Base-by-base conservation (phyloP, 2,888 invertebrate species). In the Xylophagus ater region DNA sequence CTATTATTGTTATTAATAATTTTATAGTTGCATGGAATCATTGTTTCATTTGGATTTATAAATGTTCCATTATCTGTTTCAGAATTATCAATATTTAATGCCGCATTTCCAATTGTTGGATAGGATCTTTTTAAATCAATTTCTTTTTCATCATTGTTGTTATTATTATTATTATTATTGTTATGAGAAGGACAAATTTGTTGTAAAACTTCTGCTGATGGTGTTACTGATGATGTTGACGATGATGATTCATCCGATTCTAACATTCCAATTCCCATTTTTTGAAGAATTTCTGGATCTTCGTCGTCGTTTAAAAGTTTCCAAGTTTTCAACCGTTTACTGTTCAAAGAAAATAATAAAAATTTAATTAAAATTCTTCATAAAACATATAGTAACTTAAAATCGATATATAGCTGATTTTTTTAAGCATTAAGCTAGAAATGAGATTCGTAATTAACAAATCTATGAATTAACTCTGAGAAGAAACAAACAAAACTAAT, bases 241-340 rank as follows among this genome's bases (percentile, higher is more conserved):
- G 64, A 65, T 9, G 60, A 60, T 34, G 60, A 57, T 42, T 68
- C 68, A 44, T 71, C 71, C 9, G 69, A 69, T 36, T 70, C 71
- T 34, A 78, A 55, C 64, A 74, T 70, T 15, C 71, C 69, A 14
- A 78, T 70, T 30, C 77, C 78, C 67, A 73, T 71, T 49, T 76
- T 75, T 47, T 70, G 67, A 38, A 71, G 53, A 34, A 69, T 66
- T 46, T 72, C 70, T 14, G 68, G 59, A 41, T 66, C 61, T 26
- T 69, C 62, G 20, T 58, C 55, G 25, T 53, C 54, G 8, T 20
- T 30, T 12, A 37, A 13, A 26, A 41, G 19, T 23, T 33, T 33
- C 26, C 40, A 38, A 13, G 13, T 30, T 36, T 38, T 40, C 12
- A 34, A 17, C 8, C 45, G 45, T 41, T 45, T 45, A 13, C 45